These are phyloP conservation scores for Machimus rusticus DNA, from an alignment of 2,888 invertebrate genomes.

Conservation along the genomic window DNA sequence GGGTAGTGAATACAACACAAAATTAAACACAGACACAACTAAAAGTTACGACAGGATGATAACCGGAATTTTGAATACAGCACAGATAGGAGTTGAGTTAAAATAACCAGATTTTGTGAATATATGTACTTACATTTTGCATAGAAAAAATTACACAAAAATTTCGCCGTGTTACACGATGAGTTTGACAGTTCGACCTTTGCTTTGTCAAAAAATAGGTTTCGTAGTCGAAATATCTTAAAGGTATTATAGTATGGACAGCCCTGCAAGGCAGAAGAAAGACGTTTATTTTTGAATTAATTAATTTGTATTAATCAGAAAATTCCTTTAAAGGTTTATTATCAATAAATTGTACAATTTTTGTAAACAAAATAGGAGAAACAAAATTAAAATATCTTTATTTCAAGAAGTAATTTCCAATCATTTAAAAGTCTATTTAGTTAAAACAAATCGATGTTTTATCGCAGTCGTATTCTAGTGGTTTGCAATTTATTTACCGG, in stretches of 20 bases:
- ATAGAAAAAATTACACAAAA: slow-evolving; percentile 25
- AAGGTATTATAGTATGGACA: neutral
- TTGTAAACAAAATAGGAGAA: neutral
- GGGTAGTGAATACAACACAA: slow-evolving; percentile 32
- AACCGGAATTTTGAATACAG: neutral
- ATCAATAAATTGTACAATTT: neutral
- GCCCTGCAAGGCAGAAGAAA: neutral
- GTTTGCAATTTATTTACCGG: neutral
- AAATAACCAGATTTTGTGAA: neutral
- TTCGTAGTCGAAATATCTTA: neutral
- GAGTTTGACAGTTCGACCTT: neutral
- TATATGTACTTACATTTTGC: neutral
- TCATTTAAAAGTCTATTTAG: neutral
- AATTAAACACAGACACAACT: slow-evolving; percentile 4
- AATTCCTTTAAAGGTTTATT: neutral
- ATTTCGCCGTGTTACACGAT: neutral
- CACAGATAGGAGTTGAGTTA: neutral
- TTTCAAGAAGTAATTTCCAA: neutral
- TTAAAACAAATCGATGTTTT: neutral
- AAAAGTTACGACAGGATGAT: neutral
- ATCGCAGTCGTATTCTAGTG: neutral
- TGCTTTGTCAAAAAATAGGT: neutral
- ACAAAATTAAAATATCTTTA: neutral
- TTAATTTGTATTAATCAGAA: neutral
- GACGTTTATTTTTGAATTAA: neutral